Base-by-base conservation (phyloP, 2,888 invertebrate genomes). In the Cheilosia variabilis region DNA sequence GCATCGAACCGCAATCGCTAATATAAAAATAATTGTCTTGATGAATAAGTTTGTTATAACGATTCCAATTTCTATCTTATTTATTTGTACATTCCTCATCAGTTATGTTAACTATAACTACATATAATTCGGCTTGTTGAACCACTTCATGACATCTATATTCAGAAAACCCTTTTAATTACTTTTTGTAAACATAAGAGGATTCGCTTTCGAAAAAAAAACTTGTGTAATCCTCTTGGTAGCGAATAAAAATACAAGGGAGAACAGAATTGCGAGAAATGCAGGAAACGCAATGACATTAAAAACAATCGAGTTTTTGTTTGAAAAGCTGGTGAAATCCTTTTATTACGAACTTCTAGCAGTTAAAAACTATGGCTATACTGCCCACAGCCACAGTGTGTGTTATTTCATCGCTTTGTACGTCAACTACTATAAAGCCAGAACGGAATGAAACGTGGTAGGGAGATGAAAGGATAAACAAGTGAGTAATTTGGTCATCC, bases 261-360 rank as follows among this genome's bases (percentile, higher is more conserved):
- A 27, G 15, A 17, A n/a, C 34, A 17, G 22, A 41, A 66, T 9
- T 52, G 47, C n/a, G 24, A 52, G 15, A 66, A 41, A 53, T 53
- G 3, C 53, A 41, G 41, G 43, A 41, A 68, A 43, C 41, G 31
- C 9, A 45, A 31, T 55, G 55, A 68, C 55, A 45, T 68, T 55
- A 27, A 68, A 68, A 55, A 55, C 68, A 68, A 68, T 68, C 45
- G 68, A 55, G 68, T 55, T 68, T 66, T 45, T 27, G 43, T 43
- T 43, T 43, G 43, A 45, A 55, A 45, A 68, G 19, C 55, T 55
- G 27, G 43, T 31, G 15, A 31, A 68, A 68, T 43, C 55, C 68
- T 68, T 55, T 41, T 45, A 68, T 68, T 68, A 55, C 55, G 19
- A 68, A 55, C 31, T 55, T 43, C 45, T 9, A 27, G 43, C 15